These are phyloP conservation scores for Clavelina lepadiformis DNA, from an alignment of 23 tunicate genomes.

Conservation along the genomic window DNA sequence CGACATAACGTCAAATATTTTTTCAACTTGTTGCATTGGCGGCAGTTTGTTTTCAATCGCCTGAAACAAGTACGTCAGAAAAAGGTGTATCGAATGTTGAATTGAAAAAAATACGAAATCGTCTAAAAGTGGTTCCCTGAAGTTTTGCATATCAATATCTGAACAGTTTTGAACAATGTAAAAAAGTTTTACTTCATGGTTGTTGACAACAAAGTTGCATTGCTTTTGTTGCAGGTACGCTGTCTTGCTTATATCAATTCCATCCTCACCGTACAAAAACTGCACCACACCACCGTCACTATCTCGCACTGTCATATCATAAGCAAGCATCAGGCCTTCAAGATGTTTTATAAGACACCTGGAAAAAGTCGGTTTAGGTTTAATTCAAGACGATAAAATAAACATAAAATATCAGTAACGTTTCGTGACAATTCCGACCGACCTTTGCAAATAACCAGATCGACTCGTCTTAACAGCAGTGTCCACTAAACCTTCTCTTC, in stretches of 20 bases:
- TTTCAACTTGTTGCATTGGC: slow-evolving; percentile 10
- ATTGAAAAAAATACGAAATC: too few relatives aligned
- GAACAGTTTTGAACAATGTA: neutral
- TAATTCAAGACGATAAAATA: neutral
- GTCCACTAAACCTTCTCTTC: slow-evolving; percentile 97
- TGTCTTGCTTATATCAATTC: slow-evolving; percentile 73
- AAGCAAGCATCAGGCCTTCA: slow-evolving; percentile 77
- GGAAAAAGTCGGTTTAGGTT: neutral
- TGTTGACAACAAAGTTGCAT: slow-evolving; percentile 46
- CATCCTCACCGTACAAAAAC: slow-evolving; percentile 97
- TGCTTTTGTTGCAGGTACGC: slow-evolving; percentile 68
- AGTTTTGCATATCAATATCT: too few relatives aligned
- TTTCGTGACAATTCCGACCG: neutral
- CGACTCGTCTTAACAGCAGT: slow-evolving; percentile 96
- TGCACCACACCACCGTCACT: slow-evolving; percentile 84
- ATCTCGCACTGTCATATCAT: slow-evolving; percentile 96
- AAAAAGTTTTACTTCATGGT: slow-evolving; percentile 36
- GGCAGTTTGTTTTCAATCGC: slow-evolving; percentile 45
- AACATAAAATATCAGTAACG: neutral
- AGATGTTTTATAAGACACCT: slow-evolving; percentile 87
- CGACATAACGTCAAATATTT: slow-evolving; percentile 4
- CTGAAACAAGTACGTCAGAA: slow-evolving; percentile 27
- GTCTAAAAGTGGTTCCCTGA: too few relatives aligned
- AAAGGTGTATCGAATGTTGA: too few relatives aligned
- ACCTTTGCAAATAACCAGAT: slow-evolving; percentile 97